Conservation (phyloP, 2,113 vertebrate species). For the Proterorhinus semilunaris region DNA sequence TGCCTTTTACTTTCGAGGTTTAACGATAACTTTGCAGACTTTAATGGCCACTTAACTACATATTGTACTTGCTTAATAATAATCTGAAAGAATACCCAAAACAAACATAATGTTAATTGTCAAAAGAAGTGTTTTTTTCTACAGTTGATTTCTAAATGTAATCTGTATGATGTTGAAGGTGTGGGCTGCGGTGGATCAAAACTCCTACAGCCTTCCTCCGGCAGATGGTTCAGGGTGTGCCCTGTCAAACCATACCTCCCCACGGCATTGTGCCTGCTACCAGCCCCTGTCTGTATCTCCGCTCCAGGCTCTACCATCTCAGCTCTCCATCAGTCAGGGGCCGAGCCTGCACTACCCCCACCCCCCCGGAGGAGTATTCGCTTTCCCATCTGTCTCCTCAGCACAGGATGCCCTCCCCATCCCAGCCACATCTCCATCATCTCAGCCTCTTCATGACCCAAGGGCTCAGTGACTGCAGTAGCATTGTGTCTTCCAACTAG, state of each 20-base stretch:
- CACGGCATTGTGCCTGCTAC: constrained; percentile 23
- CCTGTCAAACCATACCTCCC: constrained; percentile 35
- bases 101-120: no score
- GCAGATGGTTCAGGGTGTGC: constrained; percentile 49
- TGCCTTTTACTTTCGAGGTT: no score
- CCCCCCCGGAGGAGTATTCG: constrained; percentile 51
- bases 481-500: constrained; percentile 67
- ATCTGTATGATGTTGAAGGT: constrained; percentile 43
- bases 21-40: no score
- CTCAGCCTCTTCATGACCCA: constrained; percentile 50
- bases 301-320: constrained; percentile 37
- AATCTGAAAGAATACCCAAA: not conserved
- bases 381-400: constrained; percentile 59
- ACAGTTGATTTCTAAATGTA: not conserved
- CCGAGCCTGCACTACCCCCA: constrained; percentile 48
- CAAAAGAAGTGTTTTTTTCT: no score
- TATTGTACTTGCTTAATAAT: not conserved
- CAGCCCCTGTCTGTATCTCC: constrained; percentile 34
- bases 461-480: constrained; percentile 70
- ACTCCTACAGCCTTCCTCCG: constrained; percentile 35
- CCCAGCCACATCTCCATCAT: constrained; percentile 42
- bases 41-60: not conserved
- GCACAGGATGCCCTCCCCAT: constrained; percentile 43
- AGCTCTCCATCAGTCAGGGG: constrained; percentile 56
- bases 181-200: constrained; percentile 41